Evolutionary conservation across 1,140 invertebrate genomes (phyloP).

Genomic region (Saccostrea echinata): DNA sequence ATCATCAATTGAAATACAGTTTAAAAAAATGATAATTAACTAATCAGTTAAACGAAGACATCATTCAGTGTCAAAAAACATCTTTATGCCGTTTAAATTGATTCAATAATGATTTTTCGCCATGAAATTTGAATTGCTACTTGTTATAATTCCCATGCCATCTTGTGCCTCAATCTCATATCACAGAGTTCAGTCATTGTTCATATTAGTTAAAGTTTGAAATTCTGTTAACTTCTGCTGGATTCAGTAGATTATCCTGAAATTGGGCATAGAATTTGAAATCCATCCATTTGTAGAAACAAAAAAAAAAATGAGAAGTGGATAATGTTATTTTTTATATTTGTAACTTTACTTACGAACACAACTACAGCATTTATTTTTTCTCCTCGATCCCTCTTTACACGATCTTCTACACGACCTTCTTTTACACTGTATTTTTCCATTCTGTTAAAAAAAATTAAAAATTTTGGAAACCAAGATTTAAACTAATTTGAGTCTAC

Average conservation of each 20-base stretch:
- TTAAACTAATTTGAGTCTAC: no score
- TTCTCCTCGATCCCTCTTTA: neutral
- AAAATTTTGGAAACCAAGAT: neutral
- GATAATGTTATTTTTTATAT: neutral
- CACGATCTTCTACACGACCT: neutral
- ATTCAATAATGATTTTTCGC: neutral
- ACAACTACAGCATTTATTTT: constrained; percentile 28
- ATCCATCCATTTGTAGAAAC: neutral
- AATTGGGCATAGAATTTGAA: neutral
- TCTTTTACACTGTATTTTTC: constrained; percentile 1
- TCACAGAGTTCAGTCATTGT: constrained; percentile 12
- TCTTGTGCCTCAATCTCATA: neutral
- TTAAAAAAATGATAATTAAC: neutral
- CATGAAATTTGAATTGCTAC: neutral
- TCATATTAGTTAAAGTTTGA: neutral
- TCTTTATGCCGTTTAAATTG: neutral
- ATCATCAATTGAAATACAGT: neutral
- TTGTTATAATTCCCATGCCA: neutral
- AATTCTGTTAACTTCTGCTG: neutral
- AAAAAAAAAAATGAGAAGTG: neutral
- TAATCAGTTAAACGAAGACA: neutral
- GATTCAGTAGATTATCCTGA: neutral
- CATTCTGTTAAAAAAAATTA: neutral
- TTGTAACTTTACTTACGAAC: constrained; percentile 10
- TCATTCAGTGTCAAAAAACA: neutral